Percentiles rank a stretch among this genome's conserved stretches.
Conservation (phyloP, 2,113 vertebrate genomes). For the Phyllostomus discolor region DNA sequence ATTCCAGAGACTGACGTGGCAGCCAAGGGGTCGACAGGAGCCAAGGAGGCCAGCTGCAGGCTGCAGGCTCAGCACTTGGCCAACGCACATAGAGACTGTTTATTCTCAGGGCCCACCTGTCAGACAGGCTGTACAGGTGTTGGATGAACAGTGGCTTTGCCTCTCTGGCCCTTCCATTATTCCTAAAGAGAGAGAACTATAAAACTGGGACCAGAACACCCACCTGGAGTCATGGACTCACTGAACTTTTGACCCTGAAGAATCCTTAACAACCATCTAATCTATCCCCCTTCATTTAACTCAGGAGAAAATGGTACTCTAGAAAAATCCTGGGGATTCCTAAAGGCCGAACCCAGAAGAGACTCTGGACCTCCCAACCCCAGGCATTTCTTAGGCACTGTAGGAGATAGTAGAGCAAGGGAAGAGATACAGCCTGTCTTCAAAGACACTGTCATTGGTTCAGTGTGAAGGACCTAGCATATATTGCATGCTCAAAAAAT, state of each 20-base stretch:
- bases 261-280: not conserved
- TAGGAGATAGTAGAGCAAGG: not conserved
- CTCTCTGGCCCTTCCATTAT: not conserved
- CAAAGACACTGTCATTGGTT: not conserved
- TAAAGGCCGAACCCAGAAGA: not conserved
- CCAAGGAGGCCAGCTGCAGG: slow-evolving; percentile 59
- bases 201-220: not conserved
- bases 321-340: not conserved
- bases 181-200: slow-evolving; percentile 37
- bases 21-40: slow-evolving; percentile 14
- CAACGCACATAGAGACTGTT: slow-evolving; percentile 11
- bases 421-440: not conserved
- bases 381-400: not conserved
- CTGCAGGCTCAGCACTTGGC: slow-evolving; percentile 27
- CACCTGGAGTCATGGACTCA: not conserved
- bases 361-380: not conserved
- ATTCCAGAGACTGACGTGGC: slow-evolving; percentile 32
- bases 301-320: not conserved
- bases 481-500: not conserved
- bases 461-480: not conserved
- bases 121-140: slow-evolving; percentile 56
- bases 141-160: not conserved
- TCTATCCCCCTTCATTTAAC: not conserved
- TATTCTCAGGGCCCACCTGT: slow-evolving; percentile 64
- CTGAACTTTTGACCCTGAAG: slow-evolving; percentile 23